Conservation (phyloP, 1,140 invertebrate genomes). For the Danaus plexippus region DNA sequence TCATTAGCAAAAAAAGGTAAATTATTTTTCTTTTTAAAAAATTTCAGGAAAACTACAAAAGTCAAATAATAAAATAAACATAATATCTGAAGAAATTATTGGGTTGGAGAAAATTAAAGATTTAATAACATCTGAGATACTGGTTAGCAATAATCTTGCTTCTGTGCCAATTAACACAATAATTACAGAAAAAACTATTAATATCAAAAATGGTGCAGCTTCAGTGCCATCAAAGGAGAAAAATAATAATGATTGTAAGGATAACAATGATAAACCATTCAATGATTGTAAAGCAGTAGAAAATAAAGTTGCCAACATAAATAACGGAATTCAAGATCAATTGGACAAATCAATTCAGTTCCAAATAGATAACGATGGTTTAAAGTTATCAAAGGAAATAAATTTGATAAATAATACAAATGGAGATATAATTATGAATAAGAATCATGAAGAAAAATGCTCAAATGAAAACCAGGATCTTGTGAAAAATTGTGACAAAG, state of each 20-base stretch:
- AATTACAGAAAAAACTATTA: slow-evolving; percentile 14
- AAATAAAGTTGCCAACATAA: no score
- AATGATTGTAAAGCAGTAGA: no score
- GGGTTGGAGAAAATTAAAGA: slow-evolving; percentile 21
- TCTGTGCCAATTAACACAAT: slow-evolving; percentile 25
- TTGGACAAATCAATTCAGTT: no score
- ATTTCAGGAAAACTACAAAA: background rate
- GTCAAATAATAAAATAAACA: slow-evolving; percentile 25
- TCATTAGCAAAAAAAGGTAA: background rate
- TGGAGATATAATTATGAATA: no score
- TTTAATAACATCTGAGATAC: slow-evolving; percentile 19
- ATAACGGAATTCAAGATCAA: no score
- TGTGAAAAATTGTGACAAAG: no score
- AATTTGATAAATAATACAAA: no score
- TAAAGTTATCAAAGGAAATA: no score
- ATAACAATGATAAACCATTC: background rate
- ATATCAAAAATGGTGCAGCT: background rate
- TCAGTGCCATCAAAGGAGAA: slow-evolving; percentile 3
- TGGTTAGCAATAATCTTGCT: slow-evolving; percentile 18
- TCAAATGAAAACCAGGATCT: no score
- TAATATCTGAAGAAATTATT: slow-evolving; percentile 32
- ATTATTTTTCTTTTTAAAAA: background rate
- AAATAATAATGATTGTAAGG: background rate
- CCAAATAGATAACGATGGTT: no score
- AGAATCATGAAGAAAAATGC: no score